Evolutionary conservation across 2,888 invertebrate genomes (phyloP).

Genomic region (Drosophila fulvimacula): DNA sequence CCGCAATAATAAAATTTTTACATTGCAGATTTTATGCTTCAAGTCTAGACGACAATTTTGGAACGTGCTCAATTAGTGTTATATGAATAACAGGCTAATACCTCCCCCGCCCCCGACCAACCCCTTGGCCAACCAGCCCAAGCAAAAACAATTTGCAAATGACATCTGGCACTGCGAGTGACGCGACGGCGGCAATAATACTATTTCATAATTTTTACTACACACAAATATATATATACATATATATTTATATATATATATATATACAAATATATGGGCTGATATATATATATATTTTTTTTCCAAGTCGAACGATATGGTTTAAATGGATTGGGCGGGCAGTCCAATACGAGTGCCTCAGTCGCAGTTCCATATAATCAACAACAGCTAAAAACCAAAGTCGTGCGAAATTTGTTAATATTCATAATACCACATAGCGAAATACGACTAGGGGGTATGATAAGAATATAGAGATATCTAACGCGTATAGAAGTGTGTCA

Average conservation of each 20-base stretch:
- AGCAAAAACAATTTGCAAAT: constrained; percentile 50
- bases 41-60: constrained; percentile 77
- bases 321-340: constrained; percentile 31
- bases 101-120: background rate
- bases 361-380: constrained; percentile 19
- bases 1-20: constrained; percentile 68
- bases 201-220: constrained; percentile 55
- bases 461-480: background rate
- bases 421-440: constrained; percentile 20
- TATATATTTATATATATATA: constrained; percentile 1
- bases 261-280: background rate
- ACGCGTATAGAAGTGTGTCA: background rate
- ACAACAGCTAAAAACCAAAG: constrained; percentile 39
- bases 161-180: constrained; percentile 41
- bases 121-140: background rate
- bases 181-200: constrained; percentile 21
- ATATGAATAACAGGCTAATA: constrained; percentile 33
- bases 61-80: constrained; percentile 75
- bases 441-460: background rate
- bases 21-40: constrained; percentile 73
- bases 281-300: background rate
- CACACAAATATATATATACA: background rate
- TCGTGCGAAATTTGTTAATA: constrained; percentile 64
- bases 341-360: constrained; percentile 14
- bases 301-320: constrained; percentile 11